A percentile compares a stretch with the other conserved stretches of the same genome.
Conservation (phyloP, 2,797 vertebrate species). For the Mico argentatus region DNA sequence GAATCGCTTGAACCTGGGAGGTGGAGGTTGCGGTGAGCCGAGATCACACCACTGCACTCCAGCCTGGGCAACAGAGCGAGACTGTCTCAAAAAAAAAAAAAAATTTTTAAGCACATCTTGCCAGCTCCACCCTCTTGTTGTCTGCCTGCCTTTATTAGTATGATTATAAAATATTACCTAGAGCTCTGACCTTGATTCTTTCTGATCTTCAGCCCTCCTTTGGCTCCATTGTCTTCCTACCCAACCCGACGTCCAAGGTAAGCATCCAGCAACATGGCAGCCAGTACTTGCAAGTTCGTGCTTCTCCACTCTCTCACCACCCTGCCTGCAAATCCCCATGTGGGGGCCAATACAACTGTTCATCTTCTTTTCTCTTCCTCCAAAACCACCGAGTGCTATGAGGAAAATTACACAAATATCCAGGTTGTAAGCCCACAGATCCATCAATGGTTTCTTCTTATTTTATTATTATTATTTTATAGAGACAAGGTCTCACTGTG, state of each 20-base stretch:
- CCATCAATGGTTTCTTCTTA: background rate
- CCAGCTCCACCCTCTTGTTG: background rate
- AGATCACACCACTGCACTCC: background rate
- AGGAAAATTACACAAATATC: background rate
- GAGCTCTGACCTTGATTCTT: background rate
- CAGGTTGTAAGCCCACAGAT: background rate
- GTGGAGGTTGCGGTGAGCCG: background rate
- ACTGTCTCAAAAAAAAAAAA: background rate
- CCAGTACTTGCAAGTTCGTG: background rate
- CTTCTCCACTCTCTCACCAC: background rate
- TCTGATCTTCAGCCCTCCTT: background rate
- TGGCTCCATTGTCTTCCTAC: background rate
- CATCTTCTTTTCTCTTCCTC: background rate
- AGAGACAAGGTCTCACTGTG: background rate
- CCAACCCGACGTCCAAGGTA: background rate
- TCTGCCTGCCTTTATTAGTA: background rate
- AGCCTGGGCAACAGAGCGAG: background rate
- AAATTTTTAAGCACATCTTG: background rate
- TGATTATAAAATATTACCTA: background rate
- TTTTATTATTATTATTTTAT: no score
- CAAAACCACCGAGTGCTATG: background rate
- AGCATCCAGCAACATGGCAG: rapidly evolving
- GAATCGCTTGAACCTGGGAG: background rate
- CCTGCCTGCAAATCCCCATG: background rate
- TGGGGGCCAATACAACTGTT: background rate